These are phyloP conservation scores for Meandrina meandrites DNA, from an alignment of 92 coral and sea anemone genomes.

Conservation along the genomic window DNA sequence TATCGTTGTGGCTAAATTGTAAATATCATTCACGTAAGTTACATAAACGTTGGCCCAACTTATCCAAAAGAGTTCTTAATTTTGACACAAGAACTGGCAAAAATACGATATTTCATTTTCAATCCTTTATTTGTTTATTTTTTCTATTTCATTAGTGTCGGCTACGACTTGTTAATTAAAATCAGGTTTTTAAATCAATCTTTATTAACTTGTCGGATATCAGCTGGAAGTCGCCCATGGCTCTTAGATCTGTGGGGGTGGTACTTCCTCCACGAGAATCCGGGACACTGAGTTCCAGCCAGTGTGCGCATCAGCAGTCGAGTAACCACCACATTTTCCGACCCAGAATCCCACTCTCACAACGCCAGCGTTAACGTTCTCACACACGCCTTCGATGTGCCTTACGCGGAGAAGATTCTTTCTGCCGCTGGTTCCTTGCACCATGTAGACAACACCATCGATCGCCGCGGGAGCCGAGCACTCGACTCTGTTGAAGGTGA, in stretches of 20 bases:
- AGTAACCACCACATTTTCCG: neutral
- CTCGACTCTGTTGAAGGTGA: slow-evolving; percentile 29
- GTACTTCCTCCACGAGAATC: slow-evolving; percentile 46
- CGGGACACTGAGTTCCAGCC: slow-evolving; percentile 51
- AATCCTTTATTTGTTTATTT: neutral
- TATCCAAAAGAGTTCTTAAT: too few species aligned
- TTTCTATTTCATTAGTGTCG: neutral
- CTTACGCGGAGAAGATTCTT: slow-evolving; percentile 10
- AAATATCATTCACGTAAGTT: too few species aligned
- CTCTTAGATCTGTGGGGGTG: slow-evolving; percentile 25
- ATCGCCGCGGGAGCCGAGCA: slow-evolving; percentile 25
- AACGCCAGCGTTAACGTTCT: neutral
- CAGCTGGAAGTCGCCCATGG: neutral
- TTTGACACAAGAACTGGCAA: neutral
- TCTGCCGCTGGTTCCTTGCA: neutral
- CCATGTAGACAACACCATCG: slow-evolving; percentile 39
- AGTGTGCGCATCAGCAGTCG: slow-evolving; percentile 14
- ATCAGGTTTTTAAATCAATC: neutral
- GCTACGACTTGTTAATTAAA: neutral
- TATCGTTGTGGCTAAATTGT: too few species aligned
- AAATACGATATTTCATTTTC: neutral
- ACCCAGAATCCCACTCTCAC: slow-evolving; percentile 10
- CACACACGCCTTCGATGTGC: slow-evolving; percentile 19
- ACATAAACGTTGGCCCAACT: too few species aligned
- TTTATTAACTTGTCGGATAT: neutral